Base-by-base conservation (phyloP, 2,797 vertebrate species). In the Pseudochirops cupreus region DNA sequence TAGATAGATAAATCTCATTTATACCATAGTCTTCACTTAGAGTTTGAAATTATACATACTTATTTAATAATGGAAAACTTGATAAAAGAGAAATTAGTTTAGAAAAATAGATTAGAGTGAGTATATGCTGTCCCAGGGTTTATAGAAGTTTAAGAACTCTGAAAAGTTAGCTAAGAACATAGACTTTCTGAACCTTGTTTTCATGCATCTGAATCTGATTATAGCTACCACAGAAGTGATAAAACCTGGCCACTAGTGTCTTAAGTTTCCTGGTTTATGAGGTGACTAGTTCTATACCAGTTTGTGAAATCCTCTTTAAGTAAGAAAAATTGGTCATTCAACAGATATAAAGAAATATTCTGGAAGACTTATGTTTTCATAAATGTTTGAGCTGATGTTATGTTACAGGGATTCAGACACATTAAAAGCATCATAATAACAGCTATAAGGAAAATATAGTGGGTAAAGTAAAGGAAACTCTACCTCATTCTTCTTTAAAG, bases 401-500 rank as follows among this genome's bases (percentile, higher is more conserved):
- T 97, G 96, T 98, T 97, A 96, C 95, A 97, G 97, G 97, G 87
- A 96, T 95, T 91, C 58, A 92, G 96, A 82, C 74, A 93, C 94
- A 95, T 97, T 97, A 95, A 98, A 98, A 92, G 90, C 92, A 56
- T 95, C 91, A 94, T 87, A 97, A 96, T 93, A 91, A 93, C 95
- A 97, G 96, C 97, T 97, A 97, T 96, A 91, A 94, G 97, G 97
- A 96, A 97, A 97, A 92, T 95, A 94, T 91, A 93, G 94, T 97
- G 96, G 97, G 92, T 96, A 97, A 97, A 98, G 91, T 91, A 96
- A 98, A 98, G 97, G 97, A 98, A 98, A 98, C 98, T 96, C 97
- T 98, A 98, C 98, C 98, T 99, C 98, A 98, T 98, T 98, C 97
- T 98, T 98, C 98, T 98, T 96, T 56, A 96, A 98, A 98, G 98